Base-by-base conservation (phyloP, 2,888 invertebrate species). In the Drosophila incognita region DNA sequence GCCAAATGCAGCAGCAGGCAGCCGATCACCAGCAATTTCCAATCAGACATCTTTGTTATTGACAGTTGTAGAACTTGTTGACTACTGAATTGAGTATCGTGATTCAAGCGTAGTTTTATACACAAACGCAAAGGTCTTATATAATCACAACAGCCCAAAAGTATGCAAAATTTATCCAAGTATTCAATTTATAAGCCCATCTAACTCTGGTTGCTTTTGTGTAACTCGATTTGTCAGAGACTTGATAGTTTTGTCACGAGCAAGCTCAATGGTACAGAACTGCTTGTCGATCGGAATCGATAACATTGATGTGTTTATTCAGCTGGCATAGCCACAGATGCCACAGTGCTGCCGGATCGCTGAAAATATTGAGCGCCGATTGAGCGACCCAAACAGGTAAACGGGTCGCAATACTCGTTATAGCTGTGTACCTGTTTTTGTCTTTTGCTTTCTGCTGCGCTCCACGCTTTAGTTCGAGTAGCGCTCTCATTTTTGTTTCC, bases 351-450 rank as follows among this genome's bases (percentile, higher is more conserved):
- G 69, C 68, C 76, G 57, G 75, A 76, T 68, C 61, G 10, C 11
- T 52, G 21, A 29, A 29, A 15, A 33, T 21, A 11, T 51, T 21
- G 27, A 76, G 18, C 75, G 27, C 63, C 2, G 27, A 29, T 24
- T 51, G 40, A 36, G 53, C 38, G 42, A 33, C 33, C 27, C 42
- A 49, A 73, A 72, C 78, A 74, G 82, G 81, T 79, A 79, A 81
- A 73, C 74, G 53, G 53, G 79, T 74, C 66, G 60, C 59, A 63
- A 60, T 62, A 79, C 78, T 67, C 64, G 81, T 80, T 76, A 81
- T 71, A 49, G 81, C 61, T 77, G 62, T 77, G 71, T 77, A 77
- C 77, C 77, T 77, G 78, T 78, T 73, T 81, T 76, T 46, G 46
- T 59, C 42, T 57, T 67, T 40, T 49, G 61, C 42, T 15, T 46